phyloP scores from a whole-genome alignment of 1,140 invertebrate genomes.

The Melipona quadrifasciata region DNA sequence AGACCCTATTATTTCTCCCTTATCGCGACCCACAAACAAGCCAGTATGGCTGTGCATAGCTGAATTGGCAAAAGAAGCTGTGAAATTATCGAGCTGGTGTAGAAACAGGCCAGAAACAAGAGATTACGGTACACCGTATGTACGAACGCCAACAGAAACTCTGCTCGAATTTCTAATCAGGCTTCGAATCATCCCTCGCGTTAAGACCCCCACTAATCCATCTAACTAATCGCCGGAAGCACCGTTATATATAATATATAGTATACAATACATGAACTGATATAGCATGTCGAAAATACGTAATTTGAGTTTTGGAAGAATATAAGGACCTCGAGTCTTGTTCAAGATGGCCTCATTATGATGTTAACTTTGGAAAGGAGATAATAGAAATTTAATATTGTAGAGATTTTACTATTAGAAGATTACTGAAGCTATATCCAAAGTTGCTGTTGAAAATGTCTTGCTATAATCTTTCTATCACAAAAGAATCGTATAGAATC shows the following conservation, averaged over 20 bases:
- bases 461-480: no score
- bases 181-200: background rate
- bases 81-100: background rate
- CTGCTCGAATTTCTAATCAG: constrained; percentile 22
- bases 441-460: no score
- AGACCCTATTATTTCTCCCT: background rate
- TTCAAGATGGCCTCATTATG: no score
- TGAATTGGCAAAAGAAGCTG: background rate
- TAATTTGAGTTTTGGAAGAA: background rate
- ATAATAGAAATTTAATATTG: no score
- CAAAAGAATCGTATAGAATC: no score
- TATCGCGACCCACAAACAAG: background rate
- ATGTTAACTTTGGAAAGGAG: no score
- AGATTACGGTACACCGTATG: background rate
- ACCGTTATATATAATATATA: background rate
- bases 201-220: constrained; percentile 1
- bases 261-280: background rate
- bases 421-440: no score
- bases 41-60: background rate
- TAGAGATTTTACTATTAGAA: no score
- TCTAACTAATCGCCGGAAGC: background rate
- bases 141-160: background rate
- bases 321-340: no score
- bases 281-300: background rate
- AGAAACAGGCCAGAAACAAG: background rate